phyloP scores from a whole-genome alignment of 1,140 invertebrate genomes.

The Drosophila sproati region DNA sequence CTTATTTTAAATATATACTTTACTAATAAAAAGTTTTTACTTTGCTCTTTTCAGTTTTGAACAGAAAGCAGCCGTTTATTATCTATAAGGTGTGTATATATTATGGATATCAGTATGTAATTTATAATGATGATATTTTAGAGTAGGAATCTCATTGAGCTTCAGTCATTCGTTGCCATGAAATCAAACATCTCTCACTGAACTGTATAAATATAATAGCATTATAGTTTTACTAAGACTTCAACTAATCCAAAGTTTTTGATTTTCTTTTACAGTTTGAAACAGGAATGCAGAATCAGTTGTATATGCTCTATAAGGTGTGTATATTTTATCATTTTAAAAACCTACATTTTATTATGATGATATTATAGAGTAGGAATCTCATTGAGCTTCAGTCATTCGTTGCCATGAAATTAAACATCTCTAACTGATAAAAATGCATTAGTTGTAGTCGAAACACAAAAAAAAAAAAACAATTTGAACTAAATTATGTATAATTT shows the following conservation, averaged over 20 bases:
- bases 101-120: background rate
- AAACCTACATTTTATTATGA: slow-evolving; percentile 43
- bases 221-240: background rate
- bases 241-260: background rate
- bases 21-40: slow-evolving; percentile 26
- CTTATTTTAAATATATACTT: background rate
- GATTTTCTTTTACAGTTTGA: background rate
- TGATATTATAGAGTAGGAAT: slow-evolving; percentile 86
- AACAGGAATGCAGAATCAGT: background rate
- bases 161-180: slow-evolving; percentile 77
- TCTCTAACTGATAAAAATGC: slow-evolving; percentile 52
- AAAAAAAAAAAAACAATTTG: background rate
- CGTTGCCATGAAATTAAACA: slow-evolving; percentile 79
- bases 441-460: background rate
- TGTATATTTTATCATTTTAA: slow-evolving; percentile 24
- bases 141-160: slow-evolving; percentile 88
- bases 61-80: background rate
- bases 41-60: slow-evolving; percentile 30
- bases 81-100: slow-evolving; percentile 50
- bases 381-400: slow-evolving; percentile 86
- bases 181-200: slow-evolving; percentile 76
- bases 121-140: slow-evolving; percentile 62
- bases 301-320: slow-evolving; percentile 28
- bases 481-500: slow-evolving; percentile 27
- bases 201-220: slow-evolving; percentile 1